phyloP scores from a whole-genome alignment of 2,888 invertebrate species.

The Hyposoter didymator region DNA sequence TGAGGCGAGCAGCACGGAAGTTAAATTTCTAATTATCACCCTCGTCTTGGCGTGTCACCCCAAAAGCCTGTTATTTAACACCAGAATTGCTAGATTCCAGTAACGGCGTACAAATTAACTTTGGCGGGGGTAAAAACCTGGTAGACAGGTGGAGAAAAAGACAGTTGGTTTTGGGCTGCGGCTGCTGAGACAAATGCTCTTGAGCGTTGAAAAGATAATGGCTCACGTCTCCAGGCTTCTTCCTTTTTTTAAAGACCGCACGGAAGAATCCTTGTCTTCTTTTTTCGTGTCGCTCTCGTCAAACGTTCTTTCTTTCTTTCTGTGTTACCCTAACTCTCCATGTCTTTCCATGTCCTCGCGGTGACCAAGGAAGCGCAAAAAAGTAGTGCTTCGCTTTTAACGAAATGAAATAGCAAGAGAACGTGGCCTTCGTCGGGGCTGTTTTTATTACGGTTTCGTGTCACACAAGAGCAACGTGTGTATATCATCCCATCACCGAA shows the following conservation, averaged over 20 bases:
- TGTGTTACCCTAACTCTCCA: not conserved
- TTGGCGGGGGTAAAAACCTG: not conserved
- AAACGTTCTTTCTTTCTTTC: not conserved
- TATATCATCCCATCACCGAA: conserved; percentile 15
- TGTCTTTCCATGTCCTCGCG: conserved; percentile 28
- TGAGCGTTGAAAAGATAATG: conserved; percentile 31
- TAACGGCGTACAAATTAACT: not conserved
- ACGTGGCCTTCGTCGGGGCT: conserved; percentile 13
- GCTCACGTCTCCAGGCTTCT: conserved; percentile 17
- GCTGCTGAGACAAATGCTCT: conserved; percentile 17
- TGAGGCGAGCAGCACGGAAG: not conserved
- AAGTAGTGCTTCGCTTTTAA: conserved; percentile 54
- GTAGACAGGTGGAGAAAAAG: not conserved
- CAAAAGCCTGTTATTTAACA: conserved; percentile 5
- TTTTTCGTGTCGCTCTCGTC: conserved; percentile 19
- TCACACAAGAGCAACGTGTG: conserved; percentile 33
- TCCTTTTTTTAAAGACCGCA: conserved; percentile 15
- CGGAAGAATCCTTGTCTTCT: not conserved
- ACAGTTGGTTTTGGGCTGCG: conserved; percentile 5
- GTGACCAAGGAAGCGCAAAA: conserved; percentile 37
- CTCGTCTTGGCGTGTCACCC: not conserved
- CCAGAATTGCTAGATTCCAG: conserved; percentile 1
- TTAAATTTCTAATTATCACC: not conserved
- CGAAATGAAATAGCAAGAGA: conserved; percentile 60
- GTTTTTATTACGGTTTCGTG: conserved; percentile 51